Percentiles rank a stretch among this genome's conserved stretches.
phyloP scores from a whole-genome alignment of 2,113 vertebrate species.

The Pseudorasbora parva region DNA sequence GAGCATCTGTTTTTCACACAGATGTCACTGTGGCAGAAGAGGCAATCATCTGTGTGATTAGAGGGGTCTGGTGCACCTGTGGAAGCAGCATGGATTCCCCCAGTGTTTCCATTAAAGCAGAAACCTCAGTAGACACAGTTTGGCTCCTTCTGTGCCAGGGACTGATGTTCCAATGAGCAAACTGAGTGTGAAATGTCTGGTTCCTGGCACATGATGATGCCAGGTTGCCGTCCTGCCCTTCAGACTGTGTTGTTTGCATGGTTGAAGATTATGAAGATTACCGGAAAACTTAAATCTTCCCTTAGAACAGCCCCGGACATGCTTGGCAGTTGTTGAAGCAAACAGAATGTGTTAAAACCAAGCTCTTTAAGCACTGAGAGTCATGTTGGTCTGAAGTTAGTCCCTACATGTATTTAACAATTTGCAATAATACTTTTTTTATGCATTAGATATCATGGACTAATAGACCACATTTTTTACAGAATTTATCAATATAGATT shows the following conservation, averaged over 20 bases:
- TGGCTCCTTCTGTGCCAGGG: conserved; percentile 20
- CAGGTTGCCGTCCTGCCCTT: background rate
- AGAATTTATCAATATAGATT: background rate
- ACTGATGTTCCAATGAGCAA: conserved; percentile 24
- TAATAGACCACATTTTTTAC: background rate
- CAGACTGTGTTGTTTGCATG: conserved; percentile 33
- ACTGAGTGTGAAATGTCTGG: background rate
- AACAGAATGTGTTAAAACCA: conserved; percentile 3
- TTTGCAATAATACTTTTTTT: background rate
- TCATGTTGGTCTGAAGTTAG: background rate
- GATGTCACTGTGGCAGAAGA: conserved; percentile 23
- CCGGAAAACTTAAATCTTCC: background rate
- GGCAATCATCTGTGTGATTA: conserved; percentile 42
- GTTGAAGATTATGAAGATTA: conserved; percentile 20
- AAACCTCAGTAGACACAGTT: background rate
- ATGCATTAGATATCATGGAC: background rate
- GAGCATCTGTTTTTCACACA: conserved; percentile 29
- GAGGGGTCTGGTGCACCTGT: conserved; percentile 30
- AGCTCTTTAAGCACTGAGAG: background rate
- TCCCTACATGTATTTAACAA: background rate
- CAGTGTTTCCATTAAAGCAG: conserved; percentile 28
- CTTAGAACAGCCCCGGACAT: background rate
- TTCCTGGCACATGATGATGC: background rate
- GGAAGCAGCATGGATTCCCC: conserved; percentile 21
- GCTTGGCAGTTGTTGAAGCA: background rate